Evolutionary conservation across 2,888 invertebrate species (phyloP).

Genomic region (Himalopsyche japonica): DNA sequence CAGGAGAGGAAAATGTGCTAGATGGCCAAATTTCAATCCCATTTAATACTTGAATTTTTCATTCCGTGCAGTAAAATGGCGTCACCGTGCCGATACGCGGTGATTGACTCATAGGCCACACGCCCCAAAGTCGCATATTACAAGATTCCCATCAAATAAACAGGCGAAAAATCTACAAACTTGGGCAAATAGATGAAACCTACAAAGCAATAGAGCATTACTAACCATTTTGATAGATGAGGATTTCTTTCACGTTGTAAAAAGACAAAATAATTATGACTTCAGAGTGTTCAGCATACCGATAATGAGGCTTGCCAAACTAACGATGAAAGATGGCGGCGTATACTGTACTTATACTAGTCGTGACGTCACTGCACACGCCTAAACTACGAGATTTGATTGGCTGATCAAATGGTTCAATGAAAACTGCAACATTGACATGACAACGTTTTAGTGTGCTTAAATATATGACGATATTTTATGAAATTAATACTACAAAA

Average conservation of each 20-base stretch:
- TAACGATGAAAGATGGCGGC: slow-evolving; percentile 59
- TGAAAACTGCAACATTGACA: no score
- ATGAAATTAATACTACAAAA: no score
- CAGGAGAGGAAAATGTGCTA: no score
- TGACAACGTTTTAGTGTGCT: no score
- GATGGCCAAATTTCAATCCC: no score
- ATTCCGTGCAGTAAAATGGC: no score
- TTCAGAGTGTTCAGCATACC: slow-evolving; percentile 48
- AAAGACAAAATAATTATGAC: slow-evolving; percentile 46
- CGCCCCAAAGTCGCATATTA: not conserved
- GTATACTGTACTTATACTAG: slow-evolving; percentile 58
- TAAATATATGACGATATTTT: no score
- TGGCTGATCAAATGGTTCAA: slow-evolving; percentile 47
- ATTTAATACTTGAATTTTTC: no score
- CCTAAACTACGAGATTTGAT: slow-evolving; percentile 51
- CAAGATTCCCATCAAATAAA: not conserved
- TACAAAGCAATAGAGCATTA: slow-evolving; percentile 37
- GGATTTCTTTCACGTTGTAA: slow-evolving; percentile 55
- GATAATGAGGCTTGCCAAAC: slow-evolving; percentile 73
- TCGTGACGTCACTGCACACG: slow-evolving; percentile 58
- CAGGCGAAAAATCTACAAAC: not conserved
- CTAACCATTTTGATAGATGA: slow-evolving; percentile 58
- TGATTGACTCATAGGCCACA: not conserved
- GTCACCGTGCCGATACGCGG: no score
- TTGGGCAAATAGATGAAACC: slow-evolving; percentile 37